Conservation (phyloP, 2,797 vertebrate genomes). For the Mus spretus region DNA sequence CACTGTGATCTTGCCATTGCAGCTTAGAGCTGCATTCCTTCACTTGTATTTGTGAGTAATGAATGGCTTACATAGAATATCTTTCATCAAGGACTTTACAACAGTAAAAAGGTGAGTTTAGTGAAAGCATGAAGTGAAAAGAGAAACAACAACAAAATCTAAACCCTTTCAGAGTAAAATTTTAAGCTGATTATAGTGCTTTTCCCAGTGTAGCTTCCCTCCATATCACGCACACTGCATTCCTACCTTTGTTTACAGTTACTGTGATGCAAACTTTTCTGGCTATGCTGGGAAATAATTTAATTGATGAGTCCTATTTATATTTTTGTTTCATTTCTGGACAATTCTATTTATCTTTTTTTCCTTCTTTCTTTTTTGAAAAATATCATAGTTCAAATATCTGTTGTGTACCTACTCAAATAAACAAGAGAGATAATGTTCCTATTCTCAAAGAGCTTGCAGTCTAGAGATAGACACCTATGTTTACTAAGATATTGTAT, state of each 20-base stretch:
- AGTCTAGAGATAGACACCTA: too few species aligned
- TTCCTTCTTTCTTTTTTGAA: background rate
- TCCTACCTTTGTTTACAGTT: background rate
- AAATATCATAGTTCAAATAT: background rate
- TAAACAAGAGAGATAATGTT: fast-evolving
- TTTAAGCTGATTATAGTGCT: background rate
- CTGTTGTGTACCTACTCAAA: background rate
- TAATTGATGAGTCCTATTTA: background rate
- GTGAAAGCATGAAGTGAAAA: background rate
- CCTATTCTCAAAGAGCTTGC: background rate
- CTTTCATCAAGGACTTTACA: background rate
- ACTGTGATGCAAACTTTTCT: background rate
- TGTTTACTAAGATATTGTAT: background rate
- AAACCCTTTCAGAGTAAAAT: background rate
- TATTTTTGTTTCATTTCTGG: background rate
- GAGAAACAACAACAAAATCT: background rate
- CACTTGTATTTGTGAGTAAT: background rate
- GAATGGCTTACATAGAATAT: background rate
- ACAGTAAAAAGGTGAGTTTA: constrained; percentile 14
- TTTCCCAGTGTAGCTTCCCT: background rate
- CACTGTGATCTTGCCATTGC: background rate
- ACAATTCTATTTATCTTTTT: background rate
- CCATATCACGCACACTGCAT: fast-evolving
- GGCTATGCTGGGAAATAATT: background rate
- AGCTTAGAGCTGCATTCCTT: background rate